Base-by-base conservation (phyloP, 2,113 vertebrate genomes). In the Lophochroa leadbeateri region DNA sequence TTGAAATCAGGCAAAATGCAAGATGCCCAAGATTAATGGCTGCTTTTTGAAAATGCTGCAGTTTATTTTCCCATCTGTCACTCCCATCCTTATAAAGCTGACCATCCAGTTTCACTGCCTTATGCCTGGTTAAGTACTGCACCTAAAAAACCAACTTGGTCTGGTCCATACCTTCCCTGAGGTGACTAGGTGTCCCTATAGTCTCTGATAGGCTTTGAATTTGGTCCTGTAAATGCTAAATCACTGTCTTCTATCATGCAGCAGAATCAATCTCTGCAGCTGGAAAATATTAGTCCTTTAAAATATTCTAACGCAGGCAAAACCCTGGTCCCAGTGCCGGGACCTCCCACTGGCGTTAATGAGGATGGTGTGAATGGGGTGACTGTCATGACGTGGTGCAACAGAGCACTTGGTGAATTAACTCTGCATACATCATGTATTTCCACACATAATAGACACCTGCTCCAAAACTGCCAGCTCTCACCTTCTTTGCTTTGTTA, bases 401-500 rank as follows among this genome's bases (percentile, higher is more conserved):
- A 68, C 65, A 84, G 57, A 94, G 72, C 65, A n/a, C 77, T 84
- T 37, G 47, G 49, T 31, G 58, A 49, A 72, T 92, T 87, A 75
- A 35, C 88, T 94, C 81, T 91, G 91, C 90, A 87, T 88, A 90
- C 75, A 85, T 89, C 86, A 82, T 0, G 0, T 55, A 84, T 69
- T 95, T 95, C 88, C 70, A 86, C 88, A 91, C 61, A 20, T 89
- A 95, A 91, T 27, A 96, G 88, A 94, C 83, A 94, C 94, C 86
- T 94, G 74, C 77, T 94, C 77, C 78, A 69, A 63, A 92, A 94
- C 4, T 79, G 43, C 88, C 57, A 84, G 49, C 55, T 92, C 90
- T 96, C 88, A 85, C 83, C 74, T 95, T 57, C 88, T 84, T 89
- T 69, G 69, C 80, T 94, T 74, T 75, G 72, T 52, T 65, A 43